Evolutionary conservation across 2,797 vertebrate genomes (phyloP).

Genomic region (Megalops cyprinoides): DNA sequence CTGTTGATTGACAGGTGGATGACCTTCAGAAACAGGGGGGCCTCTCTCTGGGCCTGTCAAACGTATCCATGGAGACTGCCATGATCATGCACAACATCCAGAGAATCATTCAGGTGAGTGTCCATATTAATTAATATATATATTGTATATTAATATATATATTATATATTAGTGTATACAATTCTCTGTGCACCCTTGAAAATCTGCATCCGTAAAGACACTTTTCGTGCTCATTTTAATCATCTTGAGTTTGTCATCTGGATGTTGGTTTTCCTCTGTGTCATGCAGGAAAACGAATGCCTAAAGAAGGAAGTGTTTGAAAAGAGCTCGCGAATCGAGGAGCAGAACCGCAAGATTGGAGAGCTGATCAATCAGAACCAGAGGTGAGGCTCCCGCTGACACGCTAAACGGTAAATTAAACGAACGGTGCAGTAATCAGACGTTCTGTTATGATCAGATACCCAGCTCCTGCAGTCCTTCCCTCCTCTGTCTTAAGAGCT

Average conservation of each 20-base stretch:
- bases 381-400: conserved; percentile 80
- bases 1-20: conserved; percentile 76
- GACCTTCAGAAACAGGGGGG: conserved; percentile 81
- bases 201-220: too few relatives aligned
- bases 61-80: conserved; percentile 90
- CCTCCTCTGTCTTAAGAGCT: too few relatives aligned
- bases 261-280: neutral
- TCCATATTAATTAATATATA: too few relatives aligned
- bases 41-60: conserved; percentile 74
- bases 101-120: conserved; percentile 88
- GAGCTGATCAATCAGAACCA: conserved; percentile 93
- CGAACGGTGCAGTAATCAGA: too few relatives aligned
- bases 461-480: too few relatives aligned
- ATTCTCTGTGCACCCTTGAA: neutral
- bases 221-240: neutral
- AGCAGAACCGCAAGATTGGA: conserved; percentile 93
- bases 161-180: too few relatives aligned
- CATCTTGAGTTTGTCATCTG: neutral
- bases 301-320: conserved; percentile 95
- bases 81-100: conserved; percentile 96
- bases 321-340: conserved; percentile 91
- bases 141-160: too few relatives aligned
- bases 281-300: conserved; percentile 89
- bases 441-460: too few relatives aligned
- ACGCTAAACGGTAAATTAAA: too few relatives aligned